Percentiles rank a stretch among this genome's conserved stretches.
Conservation (phyloP, 2,888 invertebrate species). For the Mythimna lalbum region DNA sequence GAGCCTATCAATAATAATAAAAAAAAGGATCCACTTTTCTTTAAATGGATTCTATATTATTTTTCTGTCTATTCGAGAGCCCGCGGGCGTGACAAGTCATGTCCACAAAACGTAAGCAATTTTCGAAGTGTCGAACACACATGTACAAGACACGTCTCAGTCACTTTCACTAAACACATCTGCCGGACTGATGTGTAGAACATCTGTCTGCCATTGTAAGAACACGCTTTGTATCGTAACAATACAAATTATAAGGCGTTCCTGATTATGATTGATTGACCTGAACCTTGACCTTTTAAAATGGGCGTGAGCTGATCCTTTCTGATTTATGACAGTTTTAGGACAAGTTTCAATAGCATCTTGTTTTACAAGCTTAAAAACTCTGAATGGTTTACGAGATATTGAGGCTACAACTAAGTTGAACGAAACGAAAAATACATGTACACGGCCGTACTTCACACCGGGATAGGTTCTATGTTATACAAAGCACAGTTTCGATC, state of each 20-base stretch:
- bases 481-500: no score
- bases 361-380: background rate
- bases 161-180: constrained; percentile 43
- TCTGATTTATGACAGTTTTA: constrained; percentile 1
- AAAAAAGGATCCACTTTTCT: background rate
- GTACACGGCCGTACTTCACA: no score
- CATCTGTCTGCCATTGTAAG: constrained; percentile 15
- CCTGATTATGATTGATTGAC: constrained; percentile 15
- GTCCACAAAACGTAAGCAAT: background rate
- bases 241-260: constrained; percentile 20
- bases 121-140: constrained; percentile 12
- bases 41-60: no score
- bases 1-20: no score
- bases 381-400: background rate
- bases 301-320: background rate
- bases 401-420: no score
- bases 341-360: background rate
- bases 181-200: background rate
- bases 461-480: no score
- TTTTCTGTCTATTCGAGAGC: background rate
- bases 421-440: no score
- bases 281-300: background rate
- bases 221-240: constrained; percentile 8
- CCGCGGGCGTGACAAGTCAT: background rate
- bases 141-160: background rate